Evolutionary conservation across 1,140 invertebrate genomes (phyloP), one percentile per base, ranked within the genome.

Genomic region (Tribolium madens): DNA sequence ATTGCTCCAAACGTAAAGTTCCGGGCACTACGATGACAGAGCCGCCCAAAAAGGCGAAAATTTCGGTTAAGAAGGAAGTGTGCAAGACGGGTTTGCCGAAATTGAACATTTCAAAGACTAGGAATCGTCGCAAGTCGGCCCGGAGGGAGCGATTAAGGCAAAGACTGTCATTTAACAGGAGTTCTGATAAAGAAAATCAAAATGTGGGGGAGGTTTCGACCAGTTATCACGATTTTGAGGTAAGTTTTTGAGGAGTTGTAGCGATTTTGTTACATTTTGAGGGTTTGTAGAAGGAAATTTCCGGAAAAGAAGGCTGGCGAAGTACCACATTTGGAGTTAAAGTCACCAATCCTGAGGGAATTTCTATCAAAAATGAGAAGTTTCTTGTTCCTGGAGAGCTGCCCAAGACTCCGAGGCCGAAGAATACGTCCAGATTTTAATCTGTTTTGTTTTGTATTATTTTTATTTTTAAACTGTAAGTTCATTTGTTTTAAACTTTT

Each of bases 161-260:
- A 17, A 46, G 47, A 5, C 42, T 46, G 3, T 26, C 42, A 15
- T 26, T 46, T 17, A 46, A 47, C 10, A 47, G 4, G 69, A 21
- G 9, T 48, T 71, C 69, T 1, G 15, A 46, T 47, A 71, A 71
- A 48, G 69, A 71, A 2, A 71, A 71, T 31, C 21, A 36, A 6
- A 1, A 69, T 10, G n/a, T n/a, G n/a, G 33, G 1, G 10, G 10
- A 14, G 3, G 36, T 21, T 1, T 71, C 69, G 14, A 71, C 69
- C 1, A 47, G 47, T 48, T 71, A 71, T 15, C 4, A 47, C 21
- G 36, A 46, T 7, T 71, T 71, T 18, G 69, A 71, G 3, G 53
- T 60, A 26, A 60, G 53, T n/a, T n/a, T 60, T 10, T 52, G 48
- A 4, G 3, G 14, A 52, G 2, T 13, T 52, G 14, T 13, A 52